Base-by-base conservation (phyloP, 1,140 invertebrate species). In the Zaprionus davidi region DNA sequence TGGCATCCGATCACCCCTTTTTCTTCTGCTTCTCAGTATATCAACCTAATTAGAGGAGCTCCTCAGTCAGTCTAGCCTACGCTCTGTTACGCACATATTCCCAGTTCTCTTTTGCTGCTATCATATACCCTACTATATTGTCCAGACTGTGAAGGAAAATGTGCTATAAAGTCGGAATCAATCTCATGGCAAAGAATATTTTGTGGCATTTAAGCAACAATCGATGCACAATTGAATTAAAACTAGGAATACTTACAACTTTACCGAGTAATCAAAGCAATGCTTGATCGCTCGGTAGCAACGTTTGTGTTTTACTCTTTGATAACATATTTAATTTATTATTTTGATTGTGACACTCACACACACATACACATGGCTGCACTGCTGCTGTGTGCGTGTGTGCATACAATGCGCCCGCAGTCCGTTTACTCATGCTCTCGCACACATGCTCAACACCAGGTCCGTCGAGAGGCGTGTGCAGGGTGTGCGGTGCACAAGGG, bases 301-400 rank as follows among this genome's bases (percentile, higher is more conserved):
- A 28, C 55, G 58, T 58, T 13, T 49, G 55, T 66, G 60, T 70
- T 38, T 36, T 63, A 41, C 55, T 86, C 69, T 86, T 70, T 86
- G 80, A 83, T 83, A 85, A 85, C 75, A 78, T 88, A 84, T 88
- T 88, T 84, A 84, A 84, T 88, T 87, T 87, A 88, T 88, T 87
- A 84, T 88, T 87, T 88, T 81, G 78, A 78, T 71, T 71, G 57
- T 34, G 63, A 34, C 49, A 66, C 72, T 60, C 57, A 56, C 28
- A 78, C 53, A 64, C 26, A 55, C 15, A 58, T 2, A 49, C 3
- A 11, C 46, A 13, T 12, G 20, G 9, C 20, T 24, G 46, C 20
- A 12, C 46, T 24, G 46, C 20, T 51, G 3, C 9, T 49, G 38
- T 9, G 38, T 41, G 13, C 15, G 13, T 41, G 38, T 56, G 28